Percentiles rank a stretch among this genome's conserved stretches.
phyloP scores from a whole-genome alignment of 1,140 invertebrate species.

The Diabrotica undecimpunctata region DNA sequence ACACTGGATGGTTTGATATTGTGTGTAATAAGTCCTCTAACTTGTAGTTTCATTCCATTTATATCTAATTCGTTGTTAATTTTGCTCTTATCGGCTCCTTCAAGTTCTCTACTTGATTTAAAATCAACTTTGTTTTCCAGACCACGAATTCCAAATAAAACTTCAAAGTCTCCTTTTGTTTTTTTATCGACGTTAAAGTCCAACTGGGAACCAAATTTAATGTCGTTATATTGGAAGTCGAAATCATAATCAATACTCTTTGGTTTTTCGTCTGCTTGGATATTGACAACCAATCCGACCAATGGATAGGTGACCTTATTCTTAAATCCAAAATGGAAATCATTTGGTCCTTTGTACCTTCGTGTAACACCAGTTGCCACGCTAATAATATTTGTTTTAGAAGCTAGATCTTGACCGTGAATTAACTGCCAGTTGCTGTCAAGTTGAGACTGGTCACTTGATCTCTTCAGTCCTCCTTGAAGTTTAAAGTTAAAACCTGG shows the following conservation, averaged over 20 bases:
- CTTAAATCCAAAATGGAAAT: constrained; percentile 37
- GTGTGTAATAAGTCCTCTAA: constrained; percentile 56
- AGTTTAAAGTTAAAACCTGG: constrained; percentile 59
- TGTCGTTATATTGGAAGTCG: constrained; percentile 52
- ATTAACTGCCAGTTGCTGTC: constrained; percentile 54
- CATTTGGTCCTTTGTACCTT: constrained; percentile 26
- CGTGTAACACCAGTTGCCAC: constrained; percentile 29
- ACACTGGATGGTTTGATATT: constrained; percentile 53
- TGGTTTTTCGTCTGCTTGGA: constrained; percentile 52
- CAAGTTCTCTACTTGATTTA: constrained; percentile 52
- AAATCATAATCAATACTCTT: constrained; percentile 54
- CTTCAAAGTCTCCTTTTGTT: constrained; percentile 55
- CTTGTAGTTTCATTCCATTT: constrained; percentile 60
- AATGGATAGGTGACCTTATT: constrained; percentile 54
- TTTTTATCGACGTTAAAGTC: constrained; percentile 52
- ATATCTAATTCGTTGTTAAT: constrained; percentile 58
- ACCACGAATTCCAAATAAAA: constrained; percentile 55
- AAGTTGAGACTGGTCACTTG: constrained; percentile 32
- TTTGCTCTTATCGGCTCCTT: constrained; percentile 58
- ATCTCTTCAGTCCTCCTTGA: constrained; percentile 48
- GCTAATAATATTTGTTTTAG: constrained; percentile 53
- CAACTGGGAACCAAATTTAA: constrained; percentile 55
- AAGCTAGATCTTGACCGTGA: constrained; percentile 60
- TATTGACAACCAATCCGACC: constrained; percentile 48
- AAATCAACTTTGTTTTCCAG: constrained; percentile 58